Base-by-base conservation (phyloP, 35 echinoderm and acorn worm genomes). In the Hemicentrotus pulcherrimus region DNA sequence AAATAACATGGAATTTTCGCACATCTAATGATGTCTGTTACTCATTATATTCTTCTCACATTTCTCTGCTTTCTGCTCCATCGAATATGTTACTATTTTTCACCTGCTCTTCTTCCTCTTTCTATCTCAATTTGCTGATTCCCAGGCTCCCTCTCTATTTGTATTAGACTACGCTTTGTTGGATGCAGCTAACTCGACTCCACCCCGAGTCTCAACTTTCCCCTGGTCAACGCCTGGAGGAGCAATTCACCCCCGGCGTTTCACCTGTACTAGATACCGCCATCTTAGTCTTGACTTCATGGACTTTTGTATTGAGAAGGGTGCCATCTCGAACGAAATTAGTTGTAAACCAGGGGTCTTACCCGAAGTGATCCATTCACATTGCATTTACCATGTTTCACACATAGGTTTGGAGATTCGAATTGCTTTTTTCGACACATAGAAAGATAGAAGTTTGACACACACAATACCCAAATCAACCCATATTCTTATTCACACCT, bases 211-310 rank as follows among this genome's bases (percentile, higher is more conserved):
- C 88, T 90, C 88, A 32, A n/a, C 88, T 33, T 90, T 47, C 88
- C 18, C 88, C 46, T 41, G 15, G 88, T 33, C 46, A 46, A 45
- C 88, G 88, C 88, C 46, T 47, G 32, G 88, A 32, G 88, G 88
- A 90, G 88, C 88, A 90, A 90, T 90, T 90, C 5, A 45, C 88
- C 88, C 10, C 88, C 88, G 88, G 88, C 88, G 46, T 30, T 90
- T 90, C 88, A 90, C 88, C 88, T 90, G 88, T 90, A 24, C 32
- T 45, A 78, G 65, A 78, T 78, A 78, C 65, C 19, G 5, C 5
- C 22, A 78, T 28, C 65, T n/a, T 78, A 78, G 65, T 78, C 65
- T 78, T 78, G 65, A 78, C 65, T 55, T 55, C 15, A 15, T 55
- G 9, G 50, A 55, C 50, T 12, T 12, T 41, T 41, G 35, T 41